Base-by-base conservation (phyloP, 1,140 invertebrate species). In the Panulirus ornatus region DNA sequence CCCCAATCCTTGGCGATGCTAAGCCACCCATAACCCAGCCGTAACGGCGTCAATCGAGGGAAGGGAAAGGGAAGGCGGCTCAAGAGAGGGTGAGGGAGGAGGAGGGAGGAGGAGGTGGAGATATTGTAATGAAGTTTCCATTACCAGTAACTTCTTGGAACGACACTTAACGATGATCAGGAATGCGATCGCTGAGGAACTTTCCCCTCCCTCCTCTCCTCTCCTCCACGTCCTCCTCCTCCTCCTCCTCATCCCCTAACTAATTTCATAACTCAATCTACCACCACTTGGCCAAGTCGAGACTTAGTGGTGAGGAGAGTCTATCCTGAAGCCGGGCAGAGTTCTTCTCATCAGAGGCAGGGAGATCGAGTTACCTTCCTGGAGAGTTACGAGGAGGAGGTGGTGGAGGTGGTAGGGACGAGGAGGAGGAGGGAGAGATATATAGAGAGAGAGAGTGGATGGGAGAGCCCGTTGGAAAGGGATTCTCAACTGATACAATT, bases 231-330 rank as follows among this genome's bases (percentile, higher is more conserved):
- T n/a, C n/a, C n/a, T n/a, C n/a, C n/a, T n/a, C n/a, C n/a, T n/a
- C n/a, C 66, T 30, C n/a, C n/a, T 27, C 66, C 66, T n/a, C 66
- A n/a, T 30, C 27, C 83, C 40, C 38, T 89, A 89, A 89, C 87
- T 89, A 89, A 89, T 89, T 89, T 83, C 87, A 82, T 89, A 89
- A 89, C 79, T 89, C 87, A 89, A 89, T 89, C 58, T 89, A 89
- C 54, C 78, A 54, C 73, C 85, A 66, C 73, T 78, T 70, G 75
- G 51, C 51, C 85, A 78, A 88, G 75, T 54, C 54, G 54, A 66
- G n/a, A 58, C 54, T 47, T 44, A 79, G 75, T 78, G 73, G 14
- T 47, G 58, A 40, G 40, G 76, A 38, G 27, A 34, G 54, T 79
- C 54, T 88, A 63, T 79, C 27, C 75, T 88, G 85, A 70, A 81